A percentile compares a stretch with the other conserved stretches of the same genome.
phyloP scores from a whole-genome alignment of 2,113 vertebrate species.

The Vimba vimba region DNA sequence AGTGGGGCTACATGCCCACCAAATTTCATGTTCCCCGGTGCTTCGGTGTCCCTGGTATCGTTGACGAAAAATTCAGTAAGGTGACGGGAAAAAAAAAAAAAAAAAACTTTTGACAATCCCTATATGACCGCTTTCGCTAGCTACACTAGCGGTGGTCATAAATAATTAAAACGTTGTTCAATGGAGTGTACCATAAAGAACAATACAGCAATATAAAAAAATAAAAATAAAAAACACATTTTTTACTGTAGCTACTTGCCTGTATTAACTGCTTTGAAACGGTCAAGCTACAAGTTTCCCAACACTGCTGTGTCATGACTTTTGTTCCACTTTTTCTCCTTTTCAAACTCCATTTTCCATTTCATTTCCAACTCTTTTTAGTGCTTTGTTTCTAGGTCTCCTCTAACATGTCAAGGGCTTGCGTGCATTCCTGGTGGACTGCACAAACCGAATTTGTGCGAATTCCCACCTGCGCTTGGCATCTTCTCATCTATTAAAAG shows the following conservation, averaged over 20 bases:
- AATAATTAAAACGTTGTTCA: too few species aligned
- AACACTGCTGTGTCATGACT: neutral
- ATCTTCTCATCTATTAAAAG: conserved; percentile 54
- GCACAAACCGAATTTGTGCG: conserved; percentile 59
- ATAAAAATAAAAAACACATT: neutral
- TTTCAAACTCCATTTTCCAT: neutral
- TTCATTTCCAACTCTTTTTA: neutral
- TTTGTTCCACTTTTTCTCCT: neutral
- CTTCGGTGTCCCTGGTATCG: too few species aligned
- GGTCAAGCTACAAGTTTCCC: neutral
- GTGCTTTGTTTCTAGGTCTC: conserved; percentile 34
- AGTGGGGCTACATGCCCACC: too few species aligned
- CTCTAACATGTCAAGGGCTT: conserved; percentile 40
- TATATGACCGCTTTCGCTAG: too few species aligned
- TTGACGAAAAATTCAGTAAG: too few species aligned
- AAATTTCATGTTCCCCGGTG: too few species aligned
- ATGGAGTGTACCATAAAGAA: neutral
- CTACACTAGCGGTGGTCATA: too few species aligned
- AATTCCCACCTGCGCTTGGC: conserved; percentile 60
- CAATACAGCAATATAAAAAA: neutral
- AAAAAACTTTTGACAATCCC: too few species aligned
- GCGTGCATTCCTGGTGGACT: conserved; percentile 55
- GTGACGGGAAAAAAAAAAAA: too few species aligned
- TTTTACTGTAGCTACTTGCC: neutral
- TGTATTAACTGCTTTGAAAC: neutral